Evolutionary conservation across 2,888 invertebrate species (phyloP), one percentile per base, ranked within the genome.

Genomic region (Chymomyza fuscimana): DNA sequence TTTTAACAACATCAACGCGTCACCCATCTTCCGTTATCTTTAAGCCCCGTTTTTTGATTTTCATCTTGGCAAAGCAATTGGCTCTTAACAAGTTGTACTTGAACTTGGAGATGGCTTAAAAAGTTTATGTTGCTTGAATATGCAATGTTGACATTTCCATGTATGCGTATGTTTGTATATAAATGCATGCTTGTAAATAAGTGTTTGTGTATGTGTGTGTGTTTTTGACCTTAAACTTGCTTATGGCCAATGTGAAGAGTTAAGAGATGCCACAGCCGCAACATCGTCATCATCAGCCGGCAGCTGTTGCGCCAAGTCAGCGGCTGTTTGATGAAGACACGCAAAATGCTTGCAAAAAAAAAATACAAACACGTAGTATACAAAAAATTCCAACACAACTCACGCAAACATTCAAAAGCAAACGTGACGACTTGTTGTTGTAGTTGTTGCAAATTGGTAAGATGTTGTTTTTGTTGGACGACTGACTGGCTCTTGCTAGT

Each of bases 171-270:
- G 25, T 25, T 25, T 73, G 78, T 63, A 63, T 70, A 69, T 46
- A 36, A 67, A 56, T 56, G 59, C 68, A 71, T 73, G 72, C 16
- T 52, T 32, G 62, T 56, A 65, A 59, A 66, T 58, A 36, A 25
- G 52, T 36, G 22, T 70, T 71, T 61, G 67, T 69, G 65, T 74
- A 62, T 7, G 58, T 68, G 64, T 71, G 70, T 68, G 78, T 73
- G 77, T 72, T 73, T 80, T 70, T 87, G 82, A 89, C 89, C 87
- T 87, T 87, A 86, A 87, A 89, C 87, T 89, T 89, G 77, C 81
- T 73, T 76, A 69, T 72, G 72, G 75, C 40, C 40, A 46, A 46
- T 46, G 40, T 46, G 12, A 4, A 46, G 12, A 46, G 40, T 12
- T 12, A 12, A 46, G 40, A 46, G 40, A 10, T 46, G 40, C 40